Evolutionary conservation across 2,113 vertebrate species (phyloP).

Genomic region (Pseudonaja textilis): DNA sequence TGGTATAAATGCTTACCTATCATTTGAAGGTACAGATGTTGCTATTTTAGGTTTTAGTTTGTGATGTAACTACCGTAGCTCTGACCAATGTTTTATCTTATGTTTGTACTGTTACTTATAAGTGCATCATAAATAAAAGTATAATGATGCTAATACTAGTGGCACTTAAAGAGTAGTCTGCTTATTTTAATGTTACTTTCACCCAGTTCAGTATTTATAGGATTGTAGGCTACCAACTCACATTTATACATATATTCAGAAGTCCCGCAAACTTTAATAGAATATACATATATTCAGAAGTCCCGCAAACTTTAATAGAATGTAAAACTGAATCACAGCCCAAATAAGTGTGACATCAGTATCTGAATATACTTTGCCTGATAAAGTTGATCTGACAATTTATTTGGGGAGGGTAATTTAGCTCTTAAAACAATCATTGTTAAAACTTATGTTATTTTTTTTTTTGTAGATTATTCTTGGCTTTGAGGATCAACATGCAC

Average conservation of each 20-base stretch:
- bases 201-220: neutral
- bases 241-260: neutral
- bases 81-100: neutral
- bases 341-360: neutral
- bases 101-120: neutral
- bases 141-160: neutral
- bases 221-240: neutral
- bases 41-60: neutral
- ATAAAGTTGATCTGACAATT: neutral
- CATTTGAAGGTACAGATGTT: neutral
- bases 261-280: neutral
- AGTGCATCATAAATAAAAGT: neutral
- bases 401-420: neutral
- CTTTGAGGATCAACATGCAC: neutral
- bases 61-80: neutral
- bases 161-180: neutral
- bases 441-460: neutral
- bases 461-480: neutral
- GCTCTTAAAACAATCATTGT: neutral
- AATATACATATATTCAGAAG: neutral
- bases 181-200: neutral
- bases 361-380: neutral
- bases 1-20: neutral
- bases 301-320: neutral
- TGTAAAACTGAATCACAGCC: neutral